Base-by-base conservation (phyloP, 2,888 invertebrate genomes). In the Chorisops tibialis region DNA sequence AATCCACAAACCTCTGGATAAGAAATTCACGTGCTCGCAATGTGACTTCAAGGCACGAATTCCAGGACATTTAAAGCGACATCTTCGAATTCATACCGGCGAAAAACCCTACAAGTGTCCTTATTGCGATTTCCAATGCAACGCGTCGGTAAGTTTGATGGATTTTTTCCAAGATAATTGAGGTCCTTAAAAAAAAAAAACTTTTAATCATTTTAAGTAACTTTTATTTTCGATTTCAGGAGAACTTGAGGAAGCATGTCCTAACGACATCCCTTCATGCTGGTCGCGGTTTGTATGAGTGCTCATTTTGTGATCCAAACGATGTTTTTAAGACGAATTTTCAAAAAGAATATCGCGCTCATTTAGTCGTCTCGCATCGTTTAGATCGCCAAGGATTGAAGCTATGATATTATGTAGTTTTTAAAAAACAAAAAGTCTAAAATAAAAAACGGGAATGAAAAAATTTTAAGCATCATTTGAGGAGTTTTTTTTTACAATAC, bases 241-340 rank as follows among this genome's bases (percentile, higher is more conserved):
- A 93, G 74, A 95, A 94, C 75, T 83, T 95, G 11, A 84, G 94
- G 4, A 93, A 94, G 72, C 95, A 95, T 77, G 87, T 93, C 2
- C 78, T 92, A 1, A 85, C 85, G 37, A 91, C 91, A 9, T 86
- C 84, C 60, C 86, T 88, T 56, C 95, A 95, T 78, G 83, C 84
- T 0, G 91, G 90, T 1, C 83, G 87, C 71, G 85, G 79, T 63
- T 82, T 95, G 43, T 95, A 94, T 77, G 85, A 87, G 63, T 95
- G 95, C 73, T 81, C 82, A 59, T 79, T 82, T 52, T 93, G 92
- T 73, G 69, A 63, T 7, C 30, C 19, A 0, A 56, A 45, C 16
- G 45, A 65, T 14, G 12, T 67, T 6, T 78, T 70, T 50, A 72
- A 70, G 59, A 73, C 72, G 3, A 78, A 79, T 66, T 73, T 68